Percentiles rank a stretch among this genome's conserved stretches.
phyloP scores from a whole-genome alignment of 1,140 invertebrate species.

The Nylanderia fulva region DNA sequence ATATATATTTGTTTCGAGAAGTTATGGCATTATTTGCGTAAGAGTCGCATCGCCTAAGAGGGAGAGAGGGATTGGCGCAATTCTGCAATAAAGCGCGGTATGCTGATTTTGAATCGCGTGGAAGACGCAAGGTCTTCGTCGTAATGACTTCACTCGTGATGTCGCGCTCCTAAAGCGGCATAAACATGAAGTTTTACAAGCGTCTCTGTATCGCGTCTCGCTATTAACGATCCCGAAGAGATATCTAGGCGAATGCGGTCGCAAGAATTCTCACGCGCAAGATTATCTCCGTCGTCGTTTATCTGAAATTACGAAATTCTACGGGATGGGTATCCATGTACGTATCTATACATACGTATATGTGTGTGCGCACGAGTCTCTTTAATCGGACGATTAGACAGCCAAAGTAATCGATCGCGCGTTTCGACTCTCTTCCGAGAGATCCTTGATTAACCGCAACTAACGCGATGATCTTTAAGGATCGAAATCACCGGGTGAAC shows the following conservation, averaged over 20 bases:
- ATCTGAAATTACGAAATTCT: conserved; percentile 1
- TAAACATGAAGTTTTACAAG: not conserved
- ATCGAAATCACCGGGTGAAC: conserved; percentile 28
- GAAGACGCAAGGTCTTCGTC: conserved; percentile 65
- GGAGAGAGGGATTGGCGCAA: conserved; percentile 35
- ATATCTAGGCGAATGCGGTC: not conserved
- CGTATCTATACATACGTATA: no score
- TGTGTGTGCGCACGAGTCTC: no score
- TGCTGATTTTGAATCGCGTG: conserved; percentile 56
- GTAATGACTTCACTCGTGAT: conserved; percentile 26
- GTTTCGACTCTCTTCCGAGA: conserved; percentile 1
- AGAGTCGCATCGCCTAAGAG: conserved; percentile 43
- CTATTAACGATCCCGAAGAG: conserved; percentile 18
- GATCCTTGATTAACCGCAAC: conserved; percentile 28
- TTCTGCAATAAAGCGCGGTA: conserved; percentile 44
- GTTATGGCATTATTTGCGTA: conserved; percentile 67
- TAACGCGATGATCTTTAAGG: not conserved
- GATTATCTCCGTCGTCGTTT: not conserved
- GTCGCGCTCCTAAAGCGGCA: conserved; percentile 3
- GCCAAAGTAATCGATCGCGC: not conserved
- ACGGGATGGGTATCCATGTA: no score
- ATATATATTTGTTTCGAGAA: conserved; percentile 63
- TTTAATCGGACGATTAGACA: not conserved
- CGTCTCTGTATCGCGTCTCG: not conserved
- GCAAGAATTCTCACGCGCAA: not conserved